phyloP scores from a whole-genome alignment of 2,113 vertebrate genomes.

The Gymnocephalus cernua region DNA sequence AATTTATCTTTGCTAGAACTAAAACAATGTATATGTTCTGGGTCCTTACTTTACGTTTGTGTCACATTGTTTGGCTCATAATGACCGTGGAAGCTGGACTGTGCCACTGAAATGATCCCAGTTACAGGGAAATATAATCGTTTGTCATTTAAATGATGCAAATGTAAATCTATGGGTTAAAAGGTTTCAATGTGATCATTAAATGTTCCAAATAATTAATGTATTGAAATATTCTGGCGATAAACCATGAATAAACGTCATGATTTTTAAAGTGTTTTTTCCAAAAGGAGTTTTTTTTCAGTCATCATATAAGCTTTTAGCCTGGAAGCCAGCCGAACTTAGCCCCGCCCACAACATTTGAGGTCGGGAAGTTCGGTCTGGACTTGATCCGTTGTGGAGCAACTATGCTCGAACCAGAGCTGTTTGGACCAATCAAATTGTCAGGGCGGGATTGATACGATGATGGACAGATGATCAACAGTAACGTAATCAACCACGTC shows the following conservation, averaged over 20 bases:
- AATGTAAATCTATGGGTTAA: conserved; percentile 22
- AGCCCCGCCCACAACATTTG: too few relatives aligned
- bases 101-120: conserved; percentile 22
- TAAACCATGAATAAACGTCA: conserved; percentile 31
- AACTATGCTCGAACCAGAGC: too few relatives aligned
- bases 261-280: conserved; percentile 13
- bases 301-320: not conserved
- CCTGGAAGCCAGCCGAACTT: too few relatives aligned
- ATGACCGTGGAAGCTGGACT: conserved; percentile 28
- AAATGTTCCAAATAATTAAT: conserved; percentile 10
- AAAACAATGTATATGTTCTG: conserved; percentile 7
- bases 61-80: conserved; percentile 3
- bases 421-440: too few relatives aligned
- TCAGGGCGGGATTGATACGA: too few relatives aligned
- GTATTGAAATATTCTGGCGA: conserved; percentile 4
- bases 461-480: too few relatives aligned
- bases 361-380: too few relatives aligned
- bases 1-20: conserved; percentile 26
- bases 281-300: not conserved
- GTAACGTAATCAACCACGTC: too few relatives aligned
- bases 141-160: conserved; percentile 8
- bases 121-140: not conserved
- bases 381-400: too few relatives aligned
- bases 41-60: conserved; percentile 5
- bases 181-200: conserved; percentile 13